phyloP scores from a whole-genome alignment of 2,797 vertebrate species.

The Eospalax fontanierii region DNA sequence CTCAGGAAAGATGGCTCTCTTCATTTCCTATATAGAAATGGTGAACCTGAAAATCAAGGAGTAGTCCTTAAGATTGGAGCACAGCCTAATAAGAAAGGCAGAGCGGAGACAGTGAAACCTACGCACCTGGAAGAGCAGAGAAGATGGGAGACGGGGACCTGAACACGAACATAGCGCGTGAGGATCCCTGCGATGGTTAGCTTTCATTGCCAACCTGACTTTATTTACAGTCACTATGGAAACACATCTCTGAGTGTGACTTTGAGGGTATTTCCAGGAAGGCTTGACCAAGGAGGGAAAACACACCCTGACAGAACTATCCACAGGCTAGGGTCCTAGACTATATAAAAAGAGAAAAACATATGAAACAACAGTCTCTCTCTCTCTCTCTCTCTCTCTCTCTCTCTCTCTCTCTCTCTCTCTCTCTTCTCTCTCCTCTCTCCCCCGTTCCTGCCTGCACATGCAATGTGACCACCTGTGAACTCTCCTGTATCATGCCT shows the following conservation, averaged over 20 bases:
- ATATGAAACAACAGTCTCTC: background rate
- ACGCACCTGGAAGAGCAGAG: background rate
- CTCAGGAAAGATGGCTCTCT: slow-evolving; percentile 1
- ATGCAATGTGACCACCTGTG: background rate
- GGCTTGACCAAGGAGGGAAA: background rate
- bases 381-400: background rate
- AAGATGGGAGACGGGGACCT: too few relatives aligned
- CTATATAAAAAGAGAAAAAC: background rate
- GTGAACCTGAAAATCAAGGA: background rate
- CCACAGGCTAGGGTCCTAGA: background rate
- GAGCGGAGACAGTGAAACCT: background rate
- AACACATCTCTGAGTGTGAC: background rate
- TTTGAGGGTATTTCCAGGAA: background rate
- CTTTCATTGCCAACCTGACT: background rate
- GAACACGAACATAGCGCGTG: background rate
- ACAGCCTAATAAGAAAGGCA: background rate
- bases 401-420: background rate
- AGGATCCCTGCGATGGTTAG: background rate
- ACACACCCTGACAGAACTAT: background rate
- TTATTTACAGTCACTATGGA: slow-evolving; percentile 38
- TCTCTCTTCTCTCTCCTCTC: too few relatives aligned
- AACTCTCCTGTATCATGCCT: background rate
- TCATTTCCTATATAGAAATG: background rate
- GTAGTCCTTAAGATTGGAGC: background rate
- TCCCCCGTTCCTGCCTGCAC: background rate